phyloP scores from a whole-genome alignment of 64 coral and sea anemone species.

The Actinia tenebrosa region DNA sequence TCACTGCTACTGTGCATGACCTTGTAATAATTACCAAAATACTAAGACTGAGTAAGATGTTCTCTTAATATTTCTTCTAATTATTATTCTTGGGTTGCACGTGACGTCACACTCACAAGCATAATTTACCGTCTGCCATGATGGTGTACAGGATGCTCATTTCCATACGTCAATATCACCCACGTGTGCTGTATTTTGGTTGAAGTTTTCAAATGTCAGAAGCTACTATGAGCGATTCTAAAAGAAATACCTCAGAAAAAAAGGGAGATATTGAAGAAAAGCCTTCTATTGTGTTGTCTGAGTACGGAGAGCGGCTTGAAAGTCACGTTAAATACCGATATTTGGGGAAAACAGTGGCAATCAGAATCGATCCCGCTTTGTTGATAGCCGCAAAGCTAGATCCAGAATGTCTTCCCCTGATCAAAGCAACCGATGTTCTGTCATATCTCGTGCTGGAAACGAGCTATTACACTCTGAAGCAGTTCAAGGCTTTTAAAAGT shows the following conservation, averaged over 20 bases:
- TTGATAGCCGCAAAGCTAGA: neutral
- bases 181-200: too few relatives aligned
- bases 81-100: too few relatives aligned
- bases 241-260: neutral
- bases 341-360: conserved; percentile 40
- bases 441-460: conserved; percentile 25
- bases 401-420: conserved; percentile 34
- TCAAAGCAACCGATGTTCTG: conserved; percentile 37
- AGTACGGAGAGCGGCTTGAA: conserved; percentile 31
- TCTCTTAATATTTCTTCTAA: too few relatives aligned
- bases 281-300: neutral
- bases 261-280: neutral
- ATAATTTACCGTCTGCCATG: too few relatives aligned
- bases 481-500: neutral
- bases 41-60: too few relatives aligned
- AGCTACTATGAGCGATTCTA: neutral
- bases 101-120: too few relatives aligned
- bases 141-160: too few relatives aligned
- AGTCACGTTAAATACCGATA: conserved; percentile 40
- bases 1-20: too few relatives aligned
- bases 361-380: conserved; percentile 21
- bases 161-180: too few relatives aligned
- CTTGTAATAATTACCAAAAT: too few relatives aligned
- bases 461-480: neutral
- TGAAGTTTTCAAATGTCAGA: too few relatives aligned